Conservation (phyloP, 2,888 invertebrate genomes). For the Parnassius apollo region DNA sequence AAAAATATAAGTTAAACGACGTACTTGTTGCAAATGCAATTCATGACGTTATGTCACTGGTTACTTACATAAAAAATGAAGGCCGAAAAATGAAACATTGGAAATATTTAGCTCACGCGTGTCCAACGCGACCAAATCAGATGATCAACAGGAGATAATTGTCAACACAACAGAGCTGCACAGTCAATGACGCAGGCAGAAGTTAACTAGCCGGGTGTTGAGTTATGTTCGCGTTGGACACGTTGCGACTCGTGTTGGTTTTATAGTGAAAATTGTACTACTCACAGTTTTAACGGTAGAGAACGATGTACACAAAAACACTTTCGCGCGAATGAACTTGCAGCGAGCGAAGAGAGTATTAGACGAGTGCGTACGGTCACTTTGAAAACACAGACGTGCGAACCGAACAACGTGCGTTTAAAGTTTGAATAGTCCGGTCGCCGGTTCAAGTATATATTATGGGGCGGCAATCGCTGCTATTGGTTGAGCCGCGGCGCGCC, state of each 20-base stretch:
- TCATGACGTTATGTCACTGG: constrained; percentile 17
- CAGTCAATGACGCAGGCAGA: constrained; percentile 6
- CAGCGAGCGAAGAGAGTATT: constrained; percentile 31
- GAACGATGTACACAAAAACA: constrained; percentile 44
- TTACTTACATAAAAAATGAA: constrained; percentile 14
- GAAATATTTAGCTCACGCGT: constrained; percentile 5
- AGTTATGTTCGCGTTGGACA: constrained; percentile 12
- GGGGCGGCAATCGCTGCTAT: constrained; percentile 48
- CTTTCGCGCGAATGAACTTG: constrained; percentile 45
- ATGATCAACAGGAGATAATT: background rate
- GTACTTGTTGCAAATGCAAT: constrained; percentile 12
- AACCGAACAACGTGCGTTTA: constrained; percentile 47
- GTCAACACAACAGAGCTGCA: constrained; percentile 8
- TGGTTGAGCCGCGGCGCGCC: constrained; percentile 60
- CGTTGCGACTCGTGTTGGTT: constrained; percentile 16
- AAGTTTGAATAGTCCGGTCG: constrained; percentile 56
- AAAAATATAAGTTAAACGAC: constrained; percentile 6
- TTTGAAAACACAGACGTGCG: constrained; percentile 51
- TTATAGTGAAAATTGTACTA: constrained; percentile 39
- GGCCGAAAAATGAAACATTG: constrained; percentile 12
- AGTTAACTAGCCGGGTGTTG: constrained; percentile 1
- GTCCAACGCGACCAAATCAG: constrained; percentile 15
- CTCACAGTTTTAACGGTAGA: constrained; percentile 56
- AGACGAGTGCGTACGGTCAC: constrained; percentile 35
- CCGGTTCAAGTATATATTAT: constrained; percentile 65